Evolutionary conservation across 1,140 invertebrate genomes (phyloP).

Genomic region (Holcopasites calliopsidis): DNA sequence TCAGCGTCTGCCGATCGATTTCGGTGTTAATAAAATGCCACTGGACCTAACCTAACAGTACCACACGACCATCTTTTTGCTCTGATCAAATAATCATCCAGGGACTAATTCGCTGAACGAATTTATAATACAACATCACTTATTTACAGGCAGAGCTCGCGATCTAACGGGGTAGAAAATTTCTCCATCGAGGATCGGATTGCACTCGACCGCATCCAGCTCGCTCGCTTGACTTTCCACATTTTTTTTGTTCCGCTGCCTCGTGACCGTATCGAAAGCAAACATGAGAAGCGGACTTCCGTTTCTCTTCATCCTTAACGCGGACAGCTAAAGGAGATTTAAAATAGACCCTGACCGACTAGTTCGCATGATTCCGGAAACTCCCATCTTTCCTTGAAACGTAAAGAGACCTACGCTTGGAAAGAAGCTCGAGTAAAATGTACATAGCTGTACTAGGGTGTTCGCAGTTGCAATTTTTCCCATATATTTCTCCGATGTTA

Average conservation of each 20-base stretch:
- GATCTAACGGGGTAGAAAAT: slow-evolving; percentile 1
- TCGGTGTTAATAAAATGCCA: background rate
- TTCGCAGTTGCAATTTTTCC: too few species aligned
- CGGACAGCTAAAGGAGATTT: background rate
- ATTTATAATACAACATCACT: slow-evolving; percentile 41
- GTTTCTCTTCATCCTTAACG: background rate
- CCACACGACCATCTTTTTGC: slow-evolving; percentile 23
- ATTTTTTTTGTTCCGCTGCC: background rate
- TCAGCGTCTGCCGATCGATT: background rate
- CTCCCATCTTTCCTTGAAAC: too few species aligned
- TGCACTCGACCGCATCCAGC: background rate
- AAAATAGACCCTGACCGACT: background rate
- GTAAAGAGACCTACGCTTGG: background rate
- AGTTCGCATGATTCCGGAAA: background rate
- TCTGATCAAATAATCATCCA: slow-evolving; percentile 1
- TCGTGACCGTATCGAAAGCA: background rate
- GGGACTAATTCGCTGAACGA: slow-evolving; percentile 27
- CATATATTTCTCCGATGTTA: too few species aligned
- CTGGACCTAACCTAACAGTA: background rate
- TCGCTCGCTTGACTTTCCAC: background rate
- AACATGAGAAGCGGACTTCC: slow-evolving; percentile 5
- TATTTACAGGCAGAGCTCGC: background rate
- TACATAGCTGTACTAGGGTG: too few species aligned
- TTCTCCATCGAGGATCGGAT: slow-evolving; percentile 16
- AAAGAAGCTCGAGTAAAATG: background rate